These are phyloP conservation scores for Melanerpes formicivorus DNA, from an alignment of 2,113 vertebrate genomes.

Conservation along the genomic window DNA sequence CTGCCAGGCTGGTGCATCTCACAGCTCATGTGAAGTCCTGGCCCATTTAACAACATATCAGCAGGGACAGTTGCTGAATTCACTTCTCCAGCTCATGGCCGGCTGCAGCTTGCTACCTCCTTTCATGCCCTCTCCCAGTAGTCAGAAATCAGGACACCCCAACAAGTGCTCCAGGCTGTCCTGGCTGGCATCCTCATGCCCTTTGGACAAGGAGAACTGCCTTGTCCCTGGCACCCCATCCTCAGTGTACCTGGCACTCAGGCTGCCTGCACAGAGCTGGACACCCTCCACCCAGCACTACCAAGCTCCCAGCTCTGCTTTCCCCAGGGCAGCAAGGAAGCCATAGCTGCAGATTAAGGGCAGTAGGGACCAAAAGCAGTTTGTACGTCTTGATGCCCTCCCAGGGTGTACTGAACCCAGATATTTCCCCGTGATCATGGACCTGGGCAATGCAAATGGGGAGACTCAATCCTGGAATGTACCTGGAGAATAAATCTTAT, in stretches of 20 bases:
- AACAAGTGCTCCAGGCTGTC: neutral
- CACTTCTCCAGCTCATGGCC: neutral
- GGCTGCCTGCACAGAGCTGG: neutral
- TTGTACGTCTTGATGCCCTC: neutral
- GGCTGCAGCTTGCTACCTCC: neutral
- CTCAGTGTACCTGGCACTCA: neutral
- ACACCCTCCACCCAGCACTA: neutral
- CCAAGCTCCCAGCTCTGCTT: neutral
- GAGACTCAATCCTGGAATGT: neutral
- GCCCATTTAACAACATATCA: neutral
- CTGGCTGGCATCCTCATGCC: neutral
- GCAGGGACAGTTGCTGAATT: neutral
- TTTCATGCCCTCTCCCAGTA: neutral
- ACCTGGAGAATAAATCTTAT: too few relatives aligned
- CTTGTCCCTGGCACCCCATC: neutral
- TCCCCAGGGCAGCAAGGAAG: neutral
- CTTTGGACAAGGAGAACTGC: neutral
- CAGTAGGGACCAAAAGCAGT: fast-evolving
- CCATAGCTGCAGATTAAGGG: neutral
- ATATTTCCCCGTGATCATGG: neutral
- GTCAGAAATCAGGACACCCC: neutral
- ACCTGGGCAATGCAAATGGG: neutral
- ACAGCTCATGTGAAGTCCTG: neutral
- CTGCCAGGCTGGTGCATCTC: neutral
- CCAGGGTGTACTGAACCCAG: neutral